A percentile compares a stretch with the other conserved stretches of the same genome.
Conservation (phyloP, 2,888 invertebrate genomes). For the Autographa gamma region DNA sequence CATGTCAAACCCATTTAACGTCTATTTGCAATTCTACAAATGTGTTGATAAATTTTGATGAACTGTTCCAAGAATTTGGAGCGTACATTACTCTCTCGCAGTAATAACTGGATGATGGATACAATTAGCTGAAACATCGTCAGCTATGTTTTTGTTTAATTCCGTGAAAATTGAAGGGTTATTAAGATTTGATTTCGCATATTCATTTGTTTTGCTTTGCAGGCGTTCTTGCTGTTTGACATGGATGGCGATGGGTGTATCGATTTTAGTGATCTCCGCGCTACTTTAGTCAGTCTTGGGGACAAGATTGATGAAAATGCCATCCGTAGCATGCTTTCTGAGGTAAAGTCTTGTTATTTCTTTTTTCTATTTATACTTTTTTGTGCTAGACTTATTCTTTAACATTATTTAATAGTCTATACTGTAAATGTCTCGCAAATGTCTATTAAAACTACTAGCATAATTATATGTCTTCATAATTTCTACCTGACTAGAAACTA, state of each 20-base stretch:
- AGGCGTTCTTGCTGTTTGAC: conserved; percentile 91
- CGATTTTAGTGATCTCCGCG: conserved; percentile 90
- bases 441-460: too few species aligned
- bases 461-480: too few species aligned
- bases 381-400: too few species aligned
- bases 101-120: conserved; percentile 7
- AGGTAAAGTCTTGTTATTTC: conserved; percentile 77
- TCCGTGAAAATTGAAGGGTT: not conserved
- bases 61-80: not conserved
- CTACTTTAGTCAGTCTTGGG: conserved; percentile 90
- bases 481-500: too few species aligned
- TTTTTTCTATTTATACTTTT: not conserved
- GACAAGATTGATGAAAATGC: conserved; percentile 88
- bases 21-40: conserved; percentile 5
- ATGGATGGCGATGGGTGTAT: conserved; percentile 91
- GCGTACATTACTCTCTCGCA: not conserved
- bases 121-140: conserved; percentile 5
- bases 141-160: conserved; percentile 19
- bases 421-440: not conserved
- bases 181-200: conserved; percentile 2
- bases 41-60: not conserved
- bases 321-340: conserved; percentile 90
- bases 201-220: conserved; percentile 21
- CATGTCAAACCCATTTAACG: not conserved
- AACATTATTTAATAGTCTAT: too few species aligned